Percentiles rank a stretch among this genome's conserved stretches.
Conservation (phyloP, 2,797 vertebrate species). For the Intellagama lesueurii region DNA sequence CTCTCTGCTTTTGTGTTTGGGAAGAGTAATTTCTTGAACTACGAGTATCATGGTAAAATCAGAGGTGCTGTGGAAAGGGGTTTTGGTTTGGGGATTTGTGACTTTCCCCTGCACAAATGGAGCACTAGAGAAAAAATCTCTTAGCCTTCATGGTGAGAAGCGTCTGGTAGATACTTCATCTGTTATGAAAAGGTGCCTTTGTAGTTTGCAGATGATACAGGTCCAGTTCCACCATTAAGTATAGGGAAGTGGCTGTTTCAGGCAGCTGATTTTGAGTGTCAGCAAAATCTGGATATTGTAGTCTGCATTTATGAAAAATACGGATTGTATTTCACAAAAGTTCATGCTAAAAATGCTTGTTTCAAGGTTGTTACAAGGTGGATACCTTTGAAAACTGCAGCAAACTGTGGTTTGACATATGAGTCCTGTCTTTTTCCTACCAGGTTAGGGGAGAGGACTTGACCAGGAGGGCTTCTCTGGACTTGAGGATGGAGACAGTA, state of each 20-base stretch:
- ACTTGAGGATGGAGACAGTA: no score
- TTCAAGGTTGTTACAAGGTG: no score
- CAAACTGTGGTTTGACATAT: not conserved
- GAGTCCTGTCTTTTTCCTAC: not conserved
- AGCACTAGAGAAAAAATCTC: not conserved
- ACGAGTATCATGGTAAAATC: not conserved
- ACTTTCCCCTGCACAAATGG: not conserved
- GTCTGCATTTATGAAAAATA: no score
- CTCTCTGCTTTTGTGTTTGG: not conserved
- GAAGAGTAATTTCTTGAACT: not conserved
- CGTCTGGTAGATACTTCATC: not conserved
- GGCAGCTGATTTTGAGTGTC: not conserved
- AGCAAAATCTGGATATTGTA: not conserved
- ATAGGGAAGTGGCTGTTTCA: not conserved
- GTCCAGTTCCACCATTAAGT: not conserved
- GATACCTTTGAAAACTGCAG: no score
- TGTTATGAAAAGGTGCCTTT: not conserved
- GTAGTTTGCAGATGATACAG: not conserved
- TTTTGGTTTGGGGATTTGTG: not conserved
- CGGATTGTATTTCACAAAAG: no score
- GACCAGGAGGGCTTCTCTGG: no score
- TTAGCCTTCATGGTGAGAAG: not conserved
- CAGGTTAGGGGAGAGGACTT: not conserved
- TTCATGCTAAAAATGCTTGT: no score
- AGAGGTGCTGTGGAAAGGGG: not conserved